phyloP scores from a whole-genome alignment of 2,888 invertebrate genomes.

The Orchesellides sinensis region DNA sequence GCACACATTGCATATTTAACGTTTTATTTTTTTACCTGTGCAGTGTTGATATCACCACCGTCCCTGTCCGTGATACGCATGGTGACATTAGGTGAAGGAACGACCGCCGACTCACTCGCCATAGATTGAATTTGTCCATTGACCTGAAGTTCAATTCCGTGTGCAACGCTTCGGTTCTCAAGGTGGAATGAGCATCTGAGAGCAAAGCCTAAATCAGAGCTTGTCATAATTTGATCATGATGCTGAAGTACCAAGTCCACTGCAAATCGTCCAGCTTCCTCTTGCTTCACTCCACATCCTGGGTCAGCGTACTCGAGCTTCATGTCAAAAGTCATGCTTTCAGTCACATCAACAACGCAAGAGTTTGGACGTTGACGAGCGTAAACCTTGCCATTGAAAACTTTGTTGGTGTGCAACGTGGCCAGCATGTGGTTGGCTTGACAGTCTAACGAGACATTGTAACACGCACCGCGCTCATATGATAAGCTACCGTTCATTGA shows the following conservation, averaged over 20 bases:
- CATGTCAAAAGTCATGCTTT: constrained; percentile 77
- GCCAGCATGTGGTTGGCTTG: constrained; percentile 78
- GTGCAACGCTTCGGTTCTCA: constrained; percentile 77
- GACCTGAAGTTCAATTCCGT: constrained; percentile 77
- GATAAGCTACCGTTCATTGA: constrained; percentile 76
- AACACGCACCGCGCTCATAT: constrained; percentile 78
- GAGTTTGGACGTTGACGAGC: constrained; percentile 78
- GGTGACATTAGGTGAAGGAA: constrained; percentile 78
- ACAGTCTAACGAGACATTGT: constrained; percentile 78
- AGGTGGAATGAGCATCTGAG: constrained; percentile 78
- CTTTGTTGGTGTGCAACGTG: constrained; percentile 77
- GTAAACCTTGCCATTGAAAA: constrained; percentile 79
- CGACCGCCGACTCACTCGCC: constrained; percentile 77
- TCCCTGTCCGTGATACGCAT: constrained; percentile 78
- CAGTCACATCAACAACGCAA: constrained; percentile 77
- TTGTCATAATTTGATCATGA: constrained; percentile 78
- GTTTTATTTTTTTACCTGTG: too few relatives aligned
- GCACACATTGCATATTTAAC: too few relatives aligned
- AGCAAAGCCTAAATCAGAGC: constrained; percentile 78
- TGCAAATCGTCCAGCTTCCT: constrained; percentile 77
- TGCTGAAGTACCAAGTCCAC: constrained; percentile 78
- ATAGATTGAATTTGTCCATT: constrained; percentile 76
- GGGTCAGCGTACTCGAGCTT: constrained; percentile 77
- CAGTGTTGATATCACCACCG: constrained; percentile 77
- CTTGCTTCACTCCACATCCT: constrained; percentile 77